Conservation (phyloP, 2,888 invertebrate species). For the Amorpha juglandis region DNA sequence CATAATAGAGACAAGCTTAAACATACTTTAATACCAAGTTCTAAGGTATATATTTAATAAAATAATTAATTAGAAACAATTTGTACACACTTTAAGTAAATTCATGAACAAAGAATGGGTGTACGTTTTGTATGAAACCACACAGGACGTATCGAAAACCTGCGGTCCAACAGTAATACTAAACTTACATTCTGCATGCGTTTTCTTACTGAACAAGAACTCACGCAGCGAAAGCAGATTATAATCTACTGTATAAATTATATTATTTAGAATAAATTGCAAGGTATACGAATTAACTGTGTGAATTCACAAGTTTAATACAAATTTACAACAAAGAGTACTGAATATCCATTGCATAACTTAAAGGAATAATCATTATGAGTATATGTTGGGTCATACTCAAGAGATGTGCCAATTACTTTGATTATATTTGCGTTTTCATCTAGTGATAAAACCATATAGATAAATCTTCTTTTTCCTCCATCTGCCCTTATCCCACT, state of each 20-base stretch:
- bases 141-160: constrained; percentile 62
- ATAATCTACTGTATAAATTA: not conserved
- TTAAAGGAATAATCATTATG: too few relatives aligned
- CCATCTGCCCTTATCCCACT: too few relatives aligned
- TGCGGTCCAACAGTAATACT: constrained; percentile 63
- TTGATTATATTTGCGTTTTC: too few relatives aligned
- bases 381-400: too few relatives aligned
- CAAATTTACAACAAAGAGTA: not conserved
- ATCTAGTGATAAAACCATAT: too few relatives aligned
- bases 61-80: constrained; percentile 36
- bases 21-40: not conserved
- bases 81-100: constrained; percentile 52
- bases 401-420: too few relatives aligned
- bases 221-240: not conserved
- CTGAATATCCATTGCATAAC: not conserved
- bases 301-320: not conserved
- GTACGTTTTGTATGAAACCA: constrained; percentile 58
- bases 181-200: constrained; percentile 38
- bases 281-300: not conserved
- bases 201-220: constrained; percentile 26
- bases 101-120: constrained; percentile 58
- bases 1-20: not conserved
- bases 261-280: constrained; percentile 1
- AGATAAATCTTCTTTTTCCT: too few relatives aligned
- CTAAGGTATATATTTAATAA: not conserved